phyloP scores from a whole-genome alignment of 2,888 invertebrate species.

The Junonia oenone region DNA sequence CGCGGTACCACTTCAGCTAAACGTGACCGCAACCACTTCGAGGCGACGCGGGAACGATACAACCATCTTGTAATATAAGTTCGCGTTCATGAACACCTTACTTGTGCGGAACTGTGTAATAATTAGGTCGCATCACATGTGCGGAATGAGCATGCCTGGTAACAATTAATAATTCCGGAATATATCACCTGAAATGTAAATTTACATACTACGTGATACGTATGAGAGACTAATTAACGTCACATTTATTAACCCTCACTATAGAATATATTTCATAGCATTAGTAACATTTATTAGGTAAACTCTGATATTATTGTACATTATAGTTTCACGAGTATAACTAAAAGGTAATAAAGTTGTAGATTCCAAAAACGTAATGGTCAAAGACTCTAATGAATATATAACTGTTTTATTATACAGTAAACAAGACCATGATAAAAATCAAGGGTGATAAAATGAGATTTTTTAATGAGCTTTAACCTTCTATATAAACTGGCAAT shows the following conservation, averaged over 20 bases:
- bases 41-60: constrained; percentile 41
- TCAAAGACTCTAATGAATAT: too few species aligned
- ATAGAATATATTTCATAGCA: not conserved
- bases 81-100: constrained; percentile 36
- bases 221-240: constrained; percentile 9
- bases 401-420: too few species aligned
- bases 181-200: constrained; percentile 18
- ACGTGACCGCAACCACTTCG: constrained; percentile 59
- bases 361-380: too few species aligned
- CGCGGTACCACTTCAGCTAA: constrained; percentile 58
- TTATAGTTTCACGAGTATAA: not conserved
- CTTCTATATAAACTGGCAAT: constrained; percentile 8
- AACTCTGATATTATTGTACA: not conserved
- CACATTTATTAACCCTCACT: constrained; percentile 1
- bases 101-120: constrained; percentile 24
- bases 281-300: not conserved
- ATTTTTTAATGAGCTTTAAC: not conserved
- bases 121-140: constrained; percentile 26
- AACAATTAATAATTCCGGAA: constrained; percentile 19
- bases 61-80: constrained; percentile 46
- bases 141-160: constrained; percentile 15
- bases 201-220: constrained; percentile 1
- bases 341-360: too few species aligned
- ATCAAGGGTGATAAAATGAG: too few species aligned
- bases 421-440: too few species aligned